Percentiles rank a stretch among this genome's conserved stretches.
These are phyloP conservation scores for Knipowitschia caucasica DNA, from an alignment of 2,797 vertebrate genomes.

Conservation along the genomic window DNA sequence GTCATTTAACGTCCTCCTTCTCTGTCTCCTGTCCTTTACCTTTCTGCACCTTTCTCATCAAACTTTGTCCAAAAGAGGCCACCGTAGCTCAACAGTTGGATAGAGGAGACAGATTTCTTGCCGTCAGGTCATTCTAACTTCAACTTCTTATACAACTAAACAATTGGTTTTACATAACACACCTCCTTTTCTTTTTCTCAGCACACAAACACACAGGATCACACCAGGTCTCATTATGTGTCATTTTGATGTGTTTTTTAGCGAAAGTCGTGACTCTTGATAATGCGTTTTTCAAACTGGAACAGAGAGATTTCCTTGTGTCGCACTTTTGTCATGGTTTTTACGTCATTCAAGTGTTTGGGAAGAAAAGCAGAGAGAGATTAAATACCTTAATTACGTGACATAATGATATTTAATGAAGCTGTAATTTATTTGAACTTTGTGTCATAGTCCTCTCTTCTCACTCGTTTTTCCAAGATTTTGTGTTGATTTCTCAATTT, in stretches of 20 bases:
- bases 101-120: slow-evolving; percentile 66
- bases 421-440: no score
- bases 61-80: slow-evolving; percentile 67
- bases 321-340: background rate
- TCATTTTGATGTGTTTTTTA: slow-evolving; percentile 41
- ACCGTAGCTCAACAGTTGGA: slow-evolving; percentile 64
- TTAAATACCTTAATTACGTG: no score
- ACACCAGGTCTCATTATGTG: slow-evolving; percentile 14
- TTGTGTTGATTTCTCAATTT: no score
- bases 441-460: no score
- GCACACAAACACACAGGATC: slow-evolving; percentile 16
- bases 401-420: no score
- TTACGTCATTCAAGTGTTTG: no score
- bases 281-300: background rate
- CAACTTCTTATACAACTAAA: slow-evolving; percentile 69
- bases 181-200: no score
- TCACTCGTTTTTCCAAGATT: no score
- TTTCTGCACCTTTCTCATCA: slow-evolving; percentile 39
- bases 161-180: slow-evolving; percentile 62
- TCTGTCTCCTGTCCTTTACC: slow-evolving; percentile 18
- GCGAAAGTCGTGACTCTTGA: slow-evolving; percentile 7
- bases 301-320: no score
- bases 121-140: slow-evolving; percentile 70
- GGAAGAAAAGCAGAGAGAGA: no score
- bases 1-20: no score